Base-by-base conservation (phyloP, 2,797 vertebrate genomes). In the Myotis findleyi region DNA sequence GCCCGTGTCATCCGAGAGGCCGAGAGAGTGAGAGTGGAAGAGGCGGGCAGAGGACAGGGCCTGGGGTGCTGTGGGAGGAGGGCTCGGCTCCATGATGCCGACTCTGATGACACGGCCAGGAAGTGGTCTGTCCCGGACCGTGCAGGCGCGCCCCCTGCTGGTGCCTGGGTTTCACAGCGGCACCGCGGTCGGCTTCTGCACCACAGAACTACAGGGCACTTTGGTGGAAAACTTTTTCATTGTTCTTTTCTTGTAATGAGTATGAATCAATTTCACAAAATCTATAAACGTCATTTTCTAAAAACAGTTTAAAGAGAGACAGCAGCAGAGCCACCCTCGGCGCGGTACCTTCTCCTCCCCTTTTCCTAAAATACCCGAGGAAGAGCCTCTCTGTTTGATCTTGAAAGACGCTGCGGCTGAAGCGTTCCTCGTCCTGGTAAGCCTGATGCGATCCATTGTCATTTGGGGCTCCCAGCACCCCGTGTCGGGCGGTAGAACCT, bases 371-470 rank as follows among this genome's bases (percentile, higher is more conserved):
- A 96, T 89, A 96, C 84, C 94, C 91, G 36, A 64, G 79, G 72
- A 73, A 96, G 82, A 96, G 90, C 96, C 93, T 96, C 92, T 86
- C 6, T 76, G 66, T 93, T 93, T 95, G 92, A 92, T 91, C 79
- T 97, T 92, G 72, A 94, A 89, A 94, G 94, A 68, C 57, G 13
- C 71, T 36, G 72, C 49, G 27, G 86, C 57, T 96, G 96, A 97
- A 96, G 94, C 92, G 92, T 94, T 97, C 95, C 93, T 94, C 94
- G 93, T 96, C 88, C 93, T 91, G 92, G 82, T 44, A 71, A 89
- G 66, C 82, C 88, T 93, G 89, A 95, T 94, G 84, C 73, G 91
- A 90, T 95, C 92, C 87, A 55, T 93, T 95, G 94, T 95, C 95
- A 90, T 94, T 94, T 93, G 84, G 71, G 53, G 57, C 88, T 73